Evolutionary conservation across 1,140 invertebrate species (phyloP), one percentile per base, ranked within the genome.

Genomic region (Pseudomyrmex dendroicus): DNA sequence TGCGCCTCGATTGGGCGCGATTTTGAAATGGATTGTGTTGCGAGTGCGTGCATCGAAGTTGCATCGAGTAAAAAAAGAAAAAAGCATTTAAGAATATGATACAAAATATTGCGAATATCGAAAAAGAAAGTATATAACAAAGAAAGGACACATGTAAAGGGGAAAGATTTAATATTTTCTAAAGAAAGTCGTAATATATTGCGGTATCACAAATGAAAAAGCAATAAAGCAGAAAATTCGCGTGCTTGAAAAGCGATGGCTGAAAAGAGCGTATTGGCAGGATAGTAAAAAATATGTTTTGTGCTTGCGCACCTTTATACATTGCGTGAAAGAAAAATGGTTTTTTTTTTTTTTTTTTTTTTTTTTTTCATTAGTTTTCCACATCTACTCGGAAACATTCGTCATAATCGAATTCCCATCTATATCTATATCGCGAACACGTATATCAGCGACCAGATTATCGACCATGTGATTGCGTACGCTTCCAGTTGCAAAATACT

Each of bases 351-450:
- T 35, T 35, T 35, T 35, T 35, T 35, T 35, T 25, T 48, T 77
- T 68, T 20, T 64, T 64, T 17, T n/a, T 0, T 20, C 13, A 50
- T 84, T 20, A 57, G 62, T 76, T 74, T 80, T 46, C 22, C 52
- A 13, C 72, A 84, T 86, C 73, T 80, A 70, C 61, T 74, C 80
- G 35, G 5, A 73, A 83, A 84, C 67, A 86, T 86, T 70, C 5
- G 25, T 13, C 15, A 54, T 25, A 73, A 87, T 57, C 82, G 57
- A 78, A 61, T 64, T 46, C 35, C 59, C 35, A 56, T 66, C 35
- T 68, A 44, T 77, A 56, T 66, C 35, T 48, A 54, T 56, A 86
- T 80, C 56, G 57, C 20, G 22, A n/a, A 46, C 12, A 77, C 50
- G 73, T 56, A 20, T 76, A 73, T 83, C 72, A 44, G 10, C 10